phyloP scores from a whole-genome alignment of 2,797 vertebrate genomes.

The Peromyscus melanophrys region DNA sequence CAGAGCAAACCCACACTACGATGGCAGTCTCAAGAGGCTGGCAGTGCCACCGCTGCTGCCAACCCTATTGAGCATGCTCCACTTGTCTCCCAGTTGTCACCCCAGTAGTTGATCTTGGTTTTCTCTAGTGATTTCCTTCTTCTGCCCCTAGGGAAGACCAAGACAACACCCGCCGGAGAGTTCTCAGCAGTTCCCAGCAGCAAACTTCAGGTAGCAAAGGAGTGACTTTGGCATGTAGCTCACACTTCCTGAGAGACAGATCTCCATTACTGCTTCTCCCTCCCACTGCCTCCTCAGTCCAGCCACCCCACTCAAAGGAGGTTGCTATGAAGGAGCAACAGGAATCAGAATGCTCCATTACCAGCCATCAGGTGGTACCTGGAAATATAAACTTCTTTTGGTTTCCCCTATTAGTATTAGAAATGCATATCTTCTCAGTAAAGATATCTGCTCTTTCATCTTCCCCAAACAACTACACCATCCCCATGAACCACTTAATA shows the following conservation, averaged over 20 bases:
- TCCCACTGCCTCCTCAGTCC: not conserved
- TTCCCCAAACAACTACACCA: not conserved
- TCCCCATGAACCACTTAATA: not conserved
- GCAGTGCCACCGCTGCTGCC: fast-evolving
- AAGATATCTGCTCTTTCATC: not conserved
- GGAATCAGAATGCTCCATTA: not conserved
- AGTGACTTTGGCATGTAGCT: not conserved
- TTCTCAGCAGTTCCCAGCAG: not conserved
- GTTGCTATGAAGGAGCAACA: not conserved
- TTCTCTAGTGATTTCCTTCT: not conserved
- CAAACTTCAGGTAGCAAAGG: not conserved
- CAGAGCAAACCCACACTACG: not conserved
- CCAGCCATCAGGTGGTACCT: not conserved
- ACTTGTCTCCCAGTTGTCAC: not conserved
- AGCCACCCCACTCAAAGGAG: not conserved
- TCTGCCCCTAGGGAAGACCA: not conserved
- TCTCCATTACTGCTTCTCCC: not conserved
- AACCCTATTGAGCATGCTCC: fast-evolving
- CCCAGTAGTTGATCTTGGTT: too few species aligned
- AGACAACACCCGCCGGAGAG: not conserved
- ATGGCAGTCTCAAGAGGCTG: not conserved
- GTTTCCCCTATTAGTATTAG: not conserved
- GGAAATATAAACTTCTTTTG: not conserved
- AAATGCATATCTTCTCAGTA: not conserved
- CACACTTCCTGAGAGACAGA: not conserved